phyloP scores from a whole-genome alignment of 2,888 invertebrate genomes.

The Apotomis turbidana region DNA sequence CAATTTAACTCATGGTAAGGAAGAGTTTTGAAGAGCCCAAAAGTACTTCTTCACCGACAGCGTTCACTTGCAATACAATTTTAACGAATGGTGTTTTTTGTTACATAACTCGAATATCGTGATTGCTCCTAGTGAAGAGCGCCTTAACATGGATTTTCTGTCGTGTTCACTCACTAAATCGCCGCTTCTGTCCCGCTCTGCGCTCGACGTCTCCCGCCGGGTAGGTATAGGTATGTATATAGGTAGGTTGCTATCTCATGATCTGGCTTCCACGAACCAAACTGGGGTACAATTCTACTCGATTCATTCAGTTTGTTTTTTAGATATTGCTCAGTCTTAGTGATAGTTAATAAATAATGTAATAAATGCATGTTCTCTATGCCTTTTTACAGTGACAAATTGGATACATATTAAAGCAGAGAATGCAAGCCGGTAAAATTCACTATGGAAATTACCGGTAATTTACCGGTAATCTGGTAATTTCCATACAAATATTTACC shows the following conservation, averaged over 20 bases:
- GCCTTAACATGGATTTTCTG: not conserved
- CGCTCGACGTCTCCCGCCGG: not conserved
- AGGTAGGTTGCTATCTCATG: slow-evolving; percentile 5
- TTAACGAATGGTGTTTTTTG: too few species aligned
- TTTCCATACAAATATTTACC: too few species aligned
- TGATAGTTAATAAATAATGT: not conserved
- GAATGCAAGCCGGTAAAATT: too few species aligned
- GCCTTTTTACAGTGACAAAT: too few species aligned
- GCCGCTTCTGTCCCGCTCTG: not conserved
- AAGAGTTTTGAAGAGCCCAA: too few species aligned
- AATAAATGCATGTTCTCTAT: not conserved
- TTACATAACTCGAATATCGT: too few species aligned
- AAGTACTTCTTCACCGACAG: too few species aligned
- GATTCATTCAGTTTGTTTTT: not conserved
- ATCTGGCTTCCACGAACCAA: slow-evolving; percentile 2
- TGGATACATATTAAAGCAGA: too few species aligned
- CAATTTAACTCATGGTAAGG: too few species aligned
- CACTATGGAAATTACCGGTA: too few species aligned
- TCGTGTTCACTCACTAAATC: slow-evolving; percentile 25
- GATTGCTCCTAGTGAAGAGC: not conserved
- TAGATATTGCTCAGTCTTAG: not conserved
- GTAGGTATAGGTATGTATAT: not conserved
- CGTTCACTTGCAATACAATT: too few species aligned
- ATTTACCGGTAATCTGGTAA: too few species aligned
- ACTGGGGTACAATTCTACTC: slow-evolving; percentile 6